Base-by-base conservation (phyloP, 2,888 invertebrate species). In the Limenitis camilla region DNA sequence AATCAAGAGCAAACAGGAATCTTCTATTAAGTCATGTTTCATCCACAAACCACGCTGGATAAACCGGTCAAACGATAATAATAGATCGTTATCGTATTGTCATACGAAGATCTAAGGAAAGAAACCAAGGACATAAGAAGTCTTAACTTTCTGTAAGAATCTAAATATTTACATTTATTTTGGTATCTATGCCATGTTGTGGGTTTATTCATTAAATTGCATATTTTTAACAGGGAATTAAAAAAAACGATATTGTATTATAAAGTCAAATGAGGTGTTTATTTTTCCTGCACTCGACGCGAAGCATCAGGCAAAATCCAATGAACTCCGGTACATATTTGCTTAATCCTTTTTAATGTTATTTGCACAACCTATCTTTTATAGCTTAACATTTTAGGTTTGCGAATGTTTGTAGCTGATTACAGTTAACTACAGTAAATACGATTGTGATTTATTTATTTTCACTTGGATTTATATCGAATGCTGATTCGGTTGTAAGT, bases 211-310 rank as follows among this genome's bases (percentile, higher is more conserved):
- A 19, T 19, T 19, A 19, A 71, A 72, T 68, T 64, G 62, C 61
- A 60, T 58, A 66, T 62, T 63, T 69, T 66, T 64, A 60, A 66
- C 67, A 59, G 64, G 63, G 56, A 35, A 40, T 33, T 50, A 69
- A 68, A 74, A 74, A 61, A 66, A 71, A 61, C 67, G 66, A 69
- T 75, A 73, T 69, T 68, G 68, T 64, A 77, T 77, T 76, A 76
- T 74, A 67, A 72, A 77, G 70, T 74, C 68, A 77, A 82, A 79
- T 78, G 73, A 76, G 73, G 66, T 78, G 70, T 76, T 80, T 77
- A 76, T 75, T 77, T 78, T 71, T 62, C 70, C 68, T 70, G 74
- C 71, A 71, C 74, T 77, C 69, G 58, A 70, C 61, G 64, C 60
- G 65, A 67, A 72, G 67, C 64, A 62, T 62, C 68, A 61, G 61